phyloP scores from a whole-genome alignment of 1,140 invertebrate genomes.

The Panagrolaimus sp. region DNA sequence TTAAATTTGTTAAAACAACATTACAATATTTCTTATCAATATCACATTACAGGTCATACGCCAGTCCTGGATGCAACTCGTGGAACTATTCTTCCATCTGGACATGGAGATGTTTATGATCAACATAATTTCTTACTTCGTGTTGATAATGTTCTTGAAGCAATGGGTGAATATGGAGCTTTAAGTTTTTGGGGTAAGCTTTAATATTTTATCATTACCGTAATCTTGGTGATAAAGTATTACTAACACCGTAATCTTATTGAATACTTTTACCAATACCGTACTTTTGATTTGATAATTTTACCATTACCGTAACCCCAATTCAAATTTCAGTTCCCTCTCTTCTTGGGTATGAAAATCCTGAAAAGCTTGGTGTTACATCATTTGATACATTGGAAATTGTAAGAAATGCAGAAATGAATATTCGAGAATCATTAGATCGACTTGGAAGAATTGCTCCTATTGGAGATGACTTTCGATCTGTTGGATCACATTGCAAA shows the following conservation, averaged over 20 bases:
- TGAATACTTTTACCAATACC: too few species aligned
- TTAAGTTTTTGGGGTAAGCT: not conserved
- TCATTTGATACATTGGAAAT: not conserved
- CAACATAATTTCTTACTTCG: not conserved
- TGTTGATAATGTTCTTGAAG: not conserved
- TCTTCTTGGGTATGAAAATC: not conserved
- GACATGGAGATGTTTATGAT: not conserved
- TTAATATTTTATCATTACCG: not conserved
- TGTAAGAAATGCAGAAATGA: not conserved
- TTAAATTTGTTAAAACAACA: too few species aligned
- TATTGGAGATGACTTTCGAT: not conserved
- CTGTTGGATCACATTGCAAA: slow-evolving; percentile 1
- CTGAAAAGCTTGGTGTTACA: not conserved
- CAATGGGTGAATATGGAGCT: not conserved
- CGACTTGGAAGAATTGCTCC: not conserved
- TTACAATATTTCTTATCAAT: too few species aligned
- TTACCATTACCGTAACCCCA: not conserved
- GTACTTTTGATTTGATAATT: too few species aligned
- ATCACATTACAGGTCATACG: not conserved
- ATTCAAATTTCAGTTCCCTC: not conserved
- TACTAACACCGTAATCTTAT: not conserved
- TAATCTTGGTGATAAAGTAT: not conserved
- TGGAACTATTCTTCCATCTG: not conserved
- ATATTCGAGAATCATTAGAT: not conserved
- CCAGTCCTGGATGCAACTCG: not conserved